Conservation (phyloP, 2,113 vertebrate species). For the Paramormyrops kingsleyae region DNA sequence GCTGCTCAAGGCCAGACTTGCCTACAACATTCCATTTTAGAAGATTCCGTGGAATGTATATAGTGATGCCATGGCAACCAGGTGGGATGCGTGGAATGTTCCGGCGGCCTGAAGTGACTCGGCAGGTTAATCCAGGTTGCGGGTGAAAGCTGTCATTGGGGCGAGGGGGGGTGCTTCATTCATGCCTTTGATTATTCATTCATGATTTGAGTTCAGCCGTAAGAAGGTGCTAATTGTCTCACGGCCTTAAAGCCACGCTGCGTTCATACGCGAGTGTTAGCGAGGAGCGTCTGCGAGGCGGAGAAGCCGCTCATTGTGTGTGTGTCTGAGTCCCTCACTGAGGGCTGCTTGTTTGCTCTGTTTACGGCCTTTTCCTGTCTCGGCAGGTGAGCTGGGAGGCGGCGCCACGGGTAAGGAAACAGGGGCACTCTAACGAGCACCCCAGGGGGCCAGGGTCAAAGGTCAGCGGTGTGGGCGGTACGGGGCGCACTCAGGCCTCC, state of each 20-base stretch:
- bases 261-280: not conserved
- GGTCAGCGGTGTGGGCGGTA: not conserved
- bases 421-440: slow-evolving; percentile 45
- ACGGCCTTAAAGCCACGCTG: not conserved
- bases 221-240: not conserved
- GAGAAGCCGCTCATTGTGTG: not conserved
- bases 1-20: not conserved
- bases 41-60: not conserved
- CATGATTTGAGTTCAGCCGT: not conserved
- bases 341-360: slow-evolving; percentile 49
- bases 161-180: not conserved
- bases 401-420: slow-evolving; percentile 29
- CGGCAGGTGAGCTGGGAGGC: slow-evolving; percentile 28
- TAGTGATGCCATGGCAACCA: not conserved
- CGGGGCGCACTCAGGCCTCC: not conserved
- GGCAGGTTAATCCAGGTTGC: not conserved
- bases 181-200: not conserved
- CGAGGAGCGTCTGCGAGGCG: not conserved
- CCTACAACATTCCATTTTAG: not conserved
- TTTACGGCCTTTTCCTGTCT: slow-evolving; percentile 47
- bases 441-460: slow-evolving; percentile 37
- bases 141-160: not conserved
- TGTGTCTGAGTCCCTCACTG: slow-evolving; percentile 10
- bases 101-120: not conserved
- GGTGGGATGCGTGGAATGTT: not conserved